Conservation (phyloP, 2,113 vertebrate genomes). For the Muscicapa adusta region DNA sequence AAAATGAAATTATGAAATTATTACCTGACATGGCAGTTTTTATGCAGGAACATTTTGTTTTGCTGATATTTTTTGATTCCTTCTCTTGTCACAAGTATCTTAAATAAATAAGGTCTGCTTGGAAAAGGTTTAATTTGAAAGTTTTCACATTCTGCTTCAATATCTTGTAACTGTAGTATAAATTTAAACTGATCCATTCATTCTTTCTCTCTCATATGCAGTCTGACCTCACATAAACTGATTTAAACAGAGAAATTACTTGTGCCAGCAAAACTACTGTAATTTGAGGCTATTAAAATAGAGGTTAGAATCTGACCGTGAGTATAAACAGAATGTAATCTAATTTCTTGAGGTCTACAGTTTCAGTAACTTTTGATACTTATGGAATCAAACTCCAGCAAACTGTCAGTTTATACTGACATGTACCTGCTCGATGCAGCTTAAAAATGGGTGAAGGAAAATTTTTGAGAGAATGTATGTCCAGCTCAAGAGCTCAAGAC, state of each 20-base stretch:
- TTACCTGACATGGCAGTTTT: neutral
- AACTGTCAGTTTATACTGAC: slow-evolving; percentile 33
- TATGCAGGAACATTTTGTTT: neutral
- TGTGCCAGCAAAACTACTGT: neutral
- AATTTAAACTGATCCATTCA: neutral
- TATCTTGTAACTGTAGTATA: neutral
- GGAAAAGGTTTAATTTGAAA: neutral
- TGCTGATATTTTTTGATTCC: neutral
- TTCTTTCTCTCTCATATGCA: neutral
- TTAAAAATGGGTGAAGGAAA: neutral
- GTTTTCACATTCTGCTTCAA: neutral
- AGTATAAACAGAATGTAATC: slow-evolving; percentile 21
- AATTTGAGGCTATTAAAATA: neutral
- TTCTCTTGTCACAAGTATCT: neutral
- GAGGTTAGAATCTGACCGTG: neutral
- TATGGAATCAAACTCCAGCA: slow-evolving; percentile 1
- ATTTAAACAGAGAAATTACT: slow-evolving; percentile 15
- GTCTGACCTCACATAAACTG: neutral
- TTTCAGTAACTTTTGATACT: slow-evolving; percentile 9
- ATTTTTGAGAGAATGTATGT: neutral
- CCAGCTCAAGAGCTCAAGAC: neutral
- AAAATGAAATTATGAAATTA: neutral
- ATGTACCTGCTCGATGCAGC: neutral
- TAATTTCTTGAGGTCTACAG: slow-evolving; percentile 6
- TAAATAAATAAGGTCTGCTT: neutral